Evolutionary conservation across 2,888 invertebrate species (phyloP).

Genomic region (Drosophila prostipennis): DNA sequence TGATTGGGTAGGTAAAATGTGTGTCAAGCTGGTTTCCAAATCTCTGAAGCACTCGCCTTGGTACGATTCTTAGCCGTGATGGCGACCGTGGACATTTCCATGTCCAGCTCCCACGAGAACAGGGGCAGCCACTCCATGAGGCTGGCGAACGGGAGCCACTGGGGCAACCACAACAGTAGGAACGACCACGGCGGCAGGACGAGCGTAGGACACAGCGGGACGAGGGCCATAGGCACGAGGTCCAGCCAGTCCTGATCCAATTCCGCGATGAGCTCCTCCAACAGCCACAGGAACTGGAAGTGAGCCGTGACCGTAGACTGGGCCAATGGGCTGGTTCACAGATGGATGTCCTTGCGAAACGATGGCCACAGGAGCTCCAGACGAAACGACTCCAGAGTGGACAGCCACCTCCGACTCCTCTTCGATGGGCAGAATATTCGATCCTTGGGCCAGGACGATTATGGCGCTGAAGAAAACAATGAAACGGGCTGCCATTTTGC

Average conservation of each 20-base stretch:
- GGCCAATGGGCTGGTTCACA: not conserved
- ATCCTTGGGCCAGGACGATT: slow-evolving; percentile 16
- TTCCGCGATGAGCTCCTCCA: slow-evolving; percentile 1
- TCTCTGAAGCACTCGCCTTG: not conserved
- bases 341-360: slow-evolving; percentile 2
- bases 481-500: slow-evolving; percentile 12
- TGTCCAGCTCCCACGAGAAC: slow-evolving; percentile 5
- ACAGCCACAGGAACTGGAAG: slow-evolving; percentile 4
- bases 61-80: not conserved
- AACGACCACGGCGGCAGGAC: slow-evolving; percentile 7
- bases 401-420: slow-evolving; percentile 6
- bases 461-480: slow-evolving; percentile 6
- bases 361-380: slow-evolving; percentile 9
- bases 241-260: not conserved
- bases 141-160: slow-evolving; percentile 15
- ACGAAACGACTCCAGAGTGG: not conserved
- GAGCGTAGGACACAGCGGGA: not conserved
- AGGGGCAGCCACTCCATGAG: slow-evolving; percentile 16
- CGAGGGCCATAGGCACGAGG: not conserved
- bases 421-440: not conserved
- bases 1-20: not conserved
- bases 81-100: slow-evolving; percentile 1
- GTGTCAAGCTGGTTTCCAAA: not conserved
- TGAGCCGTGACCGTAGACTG: slow-evolving; percentile 8
- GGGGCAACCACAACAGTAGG: slow-evolving; percentile 10